Evolutionary conservation across 1,140 invertebrate species (phyloP).

Genomic region (Papilio helenus): DNA sequence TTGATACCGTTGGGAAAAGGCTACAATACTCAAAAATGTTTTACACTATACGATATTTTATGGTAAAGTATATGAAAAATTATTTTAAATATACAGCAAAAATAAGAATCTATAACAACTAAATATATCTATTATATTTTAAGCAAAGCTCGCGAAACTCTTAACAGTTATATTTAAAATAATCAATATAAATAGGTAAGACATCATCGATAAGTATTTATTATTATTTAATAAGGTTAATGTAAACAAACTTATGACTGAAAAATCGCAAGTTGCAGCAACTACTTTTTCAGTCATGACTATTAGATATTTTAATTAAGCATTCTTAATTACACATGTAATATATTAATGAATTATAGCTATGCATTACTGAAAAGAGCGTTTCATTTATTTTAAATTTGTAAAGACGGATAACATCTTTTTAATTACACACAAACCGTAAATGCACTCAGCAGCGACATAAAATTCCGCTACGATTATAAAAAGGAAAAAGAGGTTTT

Average conservation of each 20-base stretch:
- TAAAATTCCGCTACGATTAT: no score
- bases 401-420: not conserved
- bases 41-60: no score
- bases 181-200: no score
- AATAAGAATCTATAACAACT: not conserved
- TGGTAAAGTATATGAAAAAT: no score
- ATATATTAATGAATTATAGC: not conserved
- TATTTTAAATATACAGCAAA: no score
- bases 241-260: conserved; percentile 71
- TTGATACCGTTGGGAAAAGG: no score
- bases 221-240: conserved; percentile 24
- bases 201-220: conserved; percentile 37
- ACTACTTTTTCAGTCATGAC: conserved; percentile 77
- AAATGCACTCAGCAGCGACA: no score
- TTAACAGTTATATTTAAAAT: not conserved
- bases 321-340: not conserved
- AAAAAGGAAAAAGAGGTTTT: no score
- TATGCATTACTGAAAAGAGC: not conserved
- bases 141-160: no score
- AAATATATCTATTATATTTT: not conserved
- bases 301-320: conserved; percentile 36
- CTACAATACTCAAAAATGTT: no score
- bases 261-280: conserved; percentile 63
- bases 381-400: not conserved
- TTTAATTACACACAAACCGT: not conserved